Conservation (phyloP, 2,888 invertebrate genomes). For the Operophtera brumata region DNA sequence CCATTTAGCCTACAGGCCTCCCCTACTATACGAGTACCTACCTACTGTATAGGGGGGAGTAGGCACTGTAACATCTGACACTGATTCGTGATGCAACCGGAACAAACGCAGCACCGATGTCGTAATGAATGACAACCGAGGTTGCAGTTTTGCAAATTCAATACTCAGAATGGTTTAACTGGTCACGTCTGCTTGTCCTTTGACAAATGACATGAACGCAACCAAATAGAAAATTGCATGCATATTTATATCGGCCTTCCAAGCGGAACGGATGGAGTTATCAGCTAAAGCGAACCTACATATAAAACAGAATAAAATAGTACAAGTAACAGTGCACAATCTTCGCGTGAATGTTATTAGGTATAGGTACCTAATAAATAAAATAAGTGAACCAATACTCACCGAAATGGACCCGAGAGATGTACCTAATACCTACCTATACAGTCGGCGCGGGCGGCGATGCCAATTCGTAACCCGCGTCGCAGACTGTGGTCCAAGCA, state of each 20-base stretch:
- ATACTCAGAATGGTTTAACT: conserved; percentile 26
- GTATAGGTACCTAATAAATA: neutral
- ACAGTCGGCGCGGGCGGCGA: too few species aligned
- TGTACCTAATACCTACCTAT: too few species aligned
- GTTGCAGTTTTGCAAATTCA: conserved; percentile 30
- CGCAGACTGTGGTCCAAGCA: too few species aligned
- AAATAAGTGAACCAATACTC: neutral
- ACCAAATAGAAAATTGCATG: conserved; percentile 22
- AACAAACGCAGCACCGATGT: conserved; percentile 33
- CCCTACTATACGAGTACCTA: too few species aligned
- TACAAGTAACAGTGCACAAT: too few species aligned
- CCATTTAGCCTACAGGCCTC: too few species aligned
- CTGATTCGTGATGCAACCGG: conserved; percentile 11
- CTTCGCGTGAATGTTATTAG: neutral
- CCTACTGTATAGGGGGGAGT: too few species aligned
- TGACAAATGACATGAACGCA: conserved; percentile 29
- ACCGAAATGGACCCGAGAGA: neutral
- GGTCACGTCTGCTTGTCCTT: conserved; percentile 26
- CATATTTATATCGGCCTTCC: conserved; percentile 17
- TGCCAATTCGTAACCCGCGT: too few species aligned
- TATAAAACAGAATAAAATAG: too few species aligned
- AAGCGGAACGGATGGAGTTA: conserved; percentile 12
- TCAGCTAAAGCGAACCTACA: neutral
- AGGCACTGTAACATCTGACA: too few species aligned
- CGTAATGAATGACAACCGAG: conserved; percentile 29